phyloP scores from a whole-genome alignment of 2,888 invertebrate species.

The Boloria selene region DNA sequence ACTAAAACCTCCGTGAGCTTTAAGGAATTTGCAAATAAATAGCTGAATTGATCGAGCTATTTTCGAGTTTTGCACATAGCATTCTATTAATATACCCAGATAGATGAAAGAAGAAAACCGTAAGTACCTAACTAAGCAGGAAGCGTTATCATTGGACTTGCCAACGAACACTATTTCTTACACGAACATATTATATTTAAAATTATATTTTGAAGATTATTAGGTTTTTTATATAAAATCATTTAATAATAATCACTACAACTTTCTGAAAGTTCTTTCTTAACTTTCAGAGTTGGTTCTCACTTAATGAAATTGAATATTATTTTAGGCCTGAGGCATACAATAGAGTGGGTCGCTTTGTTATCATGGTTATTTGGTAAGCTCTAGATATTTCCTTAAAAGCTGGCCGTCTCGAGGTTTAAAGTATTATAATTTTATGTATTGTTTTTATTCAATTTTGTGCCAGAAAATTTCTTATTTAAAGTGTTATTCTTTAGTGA shows the following conservation, averaged over 20 bases:
- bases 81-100: too few species aligned
- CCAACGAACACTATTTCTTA: too few species aligned
- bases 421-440: slow-evolving; percentile 9
- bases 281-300: slow-evolving; percentile 8
- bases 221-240: neutral
- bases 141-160: too few species aligned
- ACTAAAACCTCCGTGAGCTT: too few species aligned
- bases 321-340: slow-evolving; percentile 7
- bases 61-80: too few species aligned
- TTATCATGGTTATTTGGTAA: slow-evolving; percentile 6
- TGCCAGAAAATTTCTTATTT: neutral
- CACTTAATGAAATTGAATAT: slow-evolving; percentile 10
- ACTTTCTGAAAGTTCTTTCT: slow-evolving; percentile 7
- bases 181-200: too few species aligned
- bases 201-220: too few species aligned
- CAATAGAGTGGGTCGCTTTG: slow-evolving; percentile 5
- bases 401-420: neutral
- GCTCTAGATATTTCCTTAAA: slow-evolving; percentile 13
- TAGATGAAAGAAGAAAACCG: too few species aligned
- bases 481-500: too few species aligned
- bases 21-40: too few species aligned
- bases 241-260: slow-evolving; percentile 11
- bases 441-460: neutral
- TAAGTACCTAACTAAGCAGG: too few species aligned
- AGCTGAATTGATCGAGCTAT: too few species aligned